phyloP scores from a whole-genome alignment of 2,113 vertebrate species.

The Hyperopisus bebe region DNA sequence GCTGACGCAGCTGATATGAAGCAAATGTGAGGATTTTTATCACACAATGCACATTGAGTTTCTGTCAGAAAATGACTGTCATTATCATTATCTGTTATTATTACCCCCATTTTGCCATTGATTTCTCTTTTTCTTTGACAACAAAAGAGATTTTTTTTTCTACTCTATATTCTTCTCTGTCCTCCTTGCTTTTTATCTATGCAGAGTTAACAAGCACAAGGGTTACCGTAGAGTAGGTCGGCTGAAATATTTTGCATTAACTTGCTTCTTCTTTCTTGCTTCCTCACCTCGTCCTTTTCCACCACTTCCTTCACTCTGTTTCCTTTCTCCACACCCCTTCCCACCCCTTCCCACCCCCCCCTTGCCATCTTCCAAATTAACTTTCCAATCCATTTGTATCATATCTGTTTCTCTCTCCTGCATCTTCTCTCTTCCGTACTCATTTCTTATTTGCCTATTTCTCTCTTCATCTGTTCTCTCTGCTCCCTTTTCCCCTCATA shows the following conservation, averaged over 20 bases:
- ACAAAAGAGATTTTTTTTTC: conserved; percentile 41
- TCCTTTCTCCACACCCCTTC: neutral
- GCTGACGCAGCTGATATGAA: conserved; percentile 50
- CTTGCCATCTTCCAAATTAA: neutral
- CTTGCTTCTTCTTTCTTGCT: neutral
- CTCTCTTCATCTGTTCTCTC: neutral
- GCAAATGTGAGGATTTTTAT: conserved; percentile 44
- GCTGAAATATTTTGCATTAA: neutral
- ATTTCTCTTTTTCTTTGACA: conserved; percentile 35
- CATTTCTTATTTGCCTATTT: neutral
- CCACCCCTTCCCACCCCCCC: too few species aligned
- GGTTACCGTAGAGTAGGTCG: neutral
- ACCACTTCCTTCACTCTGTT: neutral
- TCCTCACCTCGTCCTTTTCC: neutral
- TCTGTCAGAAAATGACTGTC: conserved; percentile 41
- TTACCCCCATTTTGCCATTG: conserved; percentile 44
- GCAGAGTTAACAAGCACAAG: neutral
- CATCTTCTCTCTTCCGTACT: neutral
- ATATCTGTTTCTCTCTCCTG: neutral
- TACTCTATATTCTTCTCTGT: neutral
- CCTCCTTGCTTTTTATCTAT: neutral
- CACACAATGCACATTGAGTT: conserved; percentile 45
- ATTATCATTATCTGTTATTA: conserved; percentile 56
- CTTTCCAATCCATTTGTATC: neutral
- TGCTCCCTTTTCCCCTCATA: neutral